Percentiles rank a stretch among this genome's conserved stretches.
Evolutionary conservation across 2,113 vertebrate genomes (phyloP).

Genomic region (Alectura lathami): DNA sequence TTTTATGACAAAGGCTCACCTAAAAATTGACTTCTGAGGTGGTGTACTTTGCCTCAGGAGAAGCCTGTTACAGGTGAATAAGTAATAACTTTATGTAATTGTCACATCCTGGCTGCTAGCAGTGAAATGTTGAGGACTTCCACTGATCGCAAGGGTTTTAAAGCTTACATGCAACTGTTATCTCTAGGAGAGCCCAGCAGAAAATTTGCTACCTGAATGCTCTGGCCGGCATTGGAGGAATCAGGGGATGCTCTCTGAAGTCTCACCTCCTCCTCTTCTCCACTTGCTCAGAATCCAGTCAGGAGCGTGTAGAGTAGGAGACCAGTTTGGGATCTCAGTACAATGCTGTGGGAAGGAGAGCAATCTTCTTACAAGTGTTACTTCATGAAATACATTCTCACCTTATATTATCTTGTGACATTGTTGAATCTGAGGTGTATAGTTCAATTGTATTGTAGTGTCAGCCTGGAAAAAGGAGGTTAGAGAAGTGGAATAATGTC

Average conservation of each 20-base stretch:
- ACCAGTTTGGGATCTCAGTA: neutral
- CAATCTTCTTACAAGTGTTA: neutral
- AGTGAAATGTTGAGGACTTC: neutral
- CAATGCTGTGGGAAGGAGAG: neutral
- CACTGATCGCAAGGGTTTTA: neutral
- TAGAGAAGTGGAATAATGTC: neutral
- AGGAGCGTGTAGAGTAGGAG: neutral
- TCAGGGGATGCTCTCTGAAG: neutral
- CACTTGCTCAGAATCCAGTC: neutral
- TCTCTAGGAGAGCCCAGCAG: neutral
- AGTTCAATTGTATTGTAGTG: neutral
- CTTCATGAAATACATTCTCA: neutral
- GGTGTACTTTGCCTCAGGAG: neutral
- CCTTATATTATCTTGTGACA: neutral
- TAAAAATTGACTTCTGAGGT: neutral
- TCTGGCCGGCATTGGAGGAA: neutral
- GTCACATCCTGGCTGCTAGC: neutral
- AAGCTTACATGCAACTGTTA: neutral
- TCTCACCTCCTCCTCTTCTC: neutral
- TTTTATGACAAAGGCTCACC: neutral
- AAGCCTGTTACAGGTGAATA: neutral
- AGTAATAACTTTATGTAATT: neutral
- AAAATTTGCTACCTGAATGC: accelerated
- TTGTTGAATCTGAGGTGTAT: neutral
- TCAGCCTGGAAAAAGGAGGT: neutral